phyloP scores from a whole-genome alignment of 1,140 invertebrate genomes.

The Bombus terrestris region DNA sequence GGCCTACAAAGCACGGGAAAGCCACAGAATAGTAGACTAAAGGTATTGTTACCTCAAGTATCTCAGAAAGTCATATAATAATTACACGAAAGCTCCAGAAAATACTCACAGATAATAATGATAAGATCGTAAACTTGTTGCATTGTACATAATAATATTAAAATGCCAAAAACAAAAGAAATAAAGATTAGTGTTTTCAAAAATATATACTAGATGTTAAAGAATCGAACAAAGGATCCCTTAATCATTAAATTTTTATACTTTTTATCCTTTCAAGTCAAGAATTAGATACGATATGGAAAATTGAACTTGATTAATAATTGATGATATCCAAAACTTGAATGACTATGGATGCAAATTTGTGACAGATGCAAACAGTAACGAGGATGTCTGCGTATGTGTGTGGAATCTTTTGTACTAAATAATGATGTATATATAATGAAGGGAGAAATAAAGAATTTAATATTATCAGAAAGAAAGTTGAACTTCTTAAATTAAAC shows the following conservation, averaged over 20 bases:
- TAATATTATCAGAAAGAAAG: constrained; percentile 60
- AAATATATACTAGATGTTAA: neutral
- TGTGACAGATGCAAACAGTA: constrained; percentile 17
- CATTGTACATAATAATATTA: neutral
- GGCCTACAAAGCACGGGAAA: no score
- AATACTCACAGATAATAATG: constrained; percentile 7
- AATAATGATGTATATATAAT: constrained; percentile 66
- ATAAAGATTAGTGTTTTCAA: neutral
- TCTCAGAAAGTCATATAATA: neutral
- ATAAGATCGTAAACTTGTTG: neutral
- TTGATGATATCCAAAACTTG: constrained; percentile 8
- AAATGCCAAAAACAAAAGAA: neutral
- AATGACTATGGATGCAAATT: constrained; percentile 8
- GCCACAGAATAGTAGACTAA: no score
- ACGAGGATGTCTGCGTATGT: constrained; percentile 16
- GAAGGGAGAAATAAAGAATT: constrained; percentile 67
- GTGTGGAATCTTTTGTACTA: constrained; percentile 67
- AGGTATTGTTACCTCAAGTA: neutral
- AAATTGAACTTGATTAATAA: neutral
- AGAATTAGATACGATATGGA: neutral
- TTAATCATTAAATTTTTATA: constrained; percentile 33
- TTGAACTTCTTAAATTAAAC: no score
- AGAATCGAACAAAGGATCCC: constrained; percentile 43
- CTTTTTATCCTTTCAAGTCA: constrained; percentile 19
- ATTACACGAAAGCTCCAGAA: constrained; percentile 3